These are phyloP conservation scores for Atrina japonica DNA, from an alignment of 2,888 invertebrate species.

Conservation along the genomic window DNA sequence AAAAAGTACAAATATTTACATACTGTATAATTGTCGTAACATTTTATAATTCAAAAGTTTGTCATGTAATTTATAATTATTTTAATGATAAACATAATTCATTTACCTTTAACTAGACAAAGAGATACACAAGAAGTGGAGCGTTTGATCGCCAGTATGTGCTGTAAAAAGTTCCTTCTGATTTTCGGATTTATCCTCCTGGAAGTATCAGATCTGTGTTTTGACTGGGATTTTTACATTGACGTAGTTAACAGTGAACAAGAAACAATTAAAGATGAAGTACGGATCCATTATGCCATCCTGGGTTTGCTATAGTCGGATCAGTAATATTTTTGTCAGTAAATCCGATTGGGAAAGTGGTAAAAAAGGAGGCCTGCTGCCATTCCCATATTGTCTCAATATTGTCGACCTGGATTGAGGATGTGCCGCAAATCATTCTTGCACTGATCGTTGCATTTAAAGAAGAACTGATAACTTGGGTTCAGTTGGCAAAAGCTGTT, in stretches of 20 bases:
- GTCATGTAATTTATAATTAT: too few species aligned
- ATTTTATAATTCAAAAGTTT: too few species aligned
- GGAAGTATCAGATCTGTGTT: background rate
- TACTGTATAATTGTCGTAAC: too few species aligned
- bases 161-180: too few species aligned
- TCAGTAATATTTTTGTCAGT: background rate
- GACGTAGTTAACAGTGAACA: background rate
- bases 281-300: background rate
- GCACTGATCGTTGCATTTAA: slow-evolving; percentile 10
- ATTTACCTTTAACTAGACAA: too few species aligned
- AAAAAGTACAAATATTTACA: too few species aligned
- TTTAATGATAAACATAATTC: too few species aligned
- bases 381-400: background rate
- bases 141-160: too few species aligned
- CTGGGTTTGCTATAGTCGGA: slow-evolving; percentile 15
- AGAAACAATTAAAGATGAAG: slow-evolving; percentile 3
- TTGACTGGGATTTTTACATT: slow-evolving; percentile 12
- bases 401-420: background rate
- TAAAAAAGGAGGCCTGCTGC: too few species aligned
- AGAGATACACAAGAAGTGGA: too few species aligned
- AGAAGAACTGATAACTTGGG: background rate
- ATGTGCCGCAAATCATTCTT: slow-evolving; percentile 6
- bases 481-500: slow-evolving; percentile 7
- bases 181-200: background rate
- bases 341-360: too few species aligned